Conservation (phyloP, 2,888 invertebrate genomes). For the Sepiola atlantica region DNA sequence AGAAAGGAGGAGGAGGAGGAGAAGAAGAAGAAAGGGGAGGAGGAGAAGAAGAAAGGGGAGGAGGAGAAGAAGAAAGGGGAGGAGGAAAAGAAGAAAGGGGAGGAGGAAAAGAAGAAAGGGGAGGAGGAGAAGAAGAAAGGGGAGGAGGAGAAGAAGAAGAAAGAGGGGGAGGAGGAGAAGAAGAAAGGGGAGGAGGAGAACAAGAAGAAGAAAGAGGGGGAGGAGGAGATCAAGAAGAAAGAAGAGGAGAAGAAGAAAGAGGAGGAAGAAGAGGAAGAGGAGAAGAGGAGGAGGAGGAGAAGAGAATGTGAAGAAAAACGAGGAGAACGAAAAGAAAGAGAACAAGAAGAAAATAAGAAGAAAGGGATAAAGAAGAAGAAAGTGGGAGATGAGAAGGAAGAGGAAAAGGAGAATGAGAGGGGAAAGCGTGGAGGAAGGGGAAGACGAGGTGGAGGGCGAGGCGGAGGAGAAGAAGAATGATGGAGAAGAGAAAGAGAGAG, state of each 20-base stretch:
- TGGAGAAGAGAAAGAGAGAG: too few relatives aligned
- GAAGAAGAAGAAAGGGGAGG: background rate
- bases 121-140: background rate
- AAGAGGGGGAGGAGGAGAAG: background rate
- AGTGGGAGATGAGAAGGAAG: background rate
- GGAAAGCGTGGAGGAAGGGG: too few relatives aligned
- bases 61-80: background rate
- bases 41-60: background rate
- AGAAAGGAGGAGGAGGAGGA: background rate
- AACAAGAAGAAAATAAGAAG: background rate
- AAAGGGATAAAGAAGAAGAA: background rate
- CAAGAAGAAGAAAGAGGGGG: too few relatives aligned
- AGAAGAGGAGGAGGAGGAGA: background rate
- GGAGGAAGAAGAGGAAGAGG: background rate
- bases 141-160: background rate
- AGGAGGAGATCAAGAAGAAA: too few relatives aligned
- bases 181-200: background rate
- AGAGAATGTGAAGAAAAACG: background rate
- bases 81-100: background rate
- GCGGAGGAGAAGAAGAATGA: too few relatives aligned
- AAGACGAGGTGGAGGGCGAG: too few relatives aligned
- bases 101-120: too few relatives aligned
- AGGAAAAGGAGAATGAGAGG: background rate
- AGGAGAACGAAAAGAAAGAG: background rate
- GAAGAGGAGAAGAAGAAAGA: background rate